A percentile compares a stretch with the other conserved stretches of the same genome.
phyloP scores from a whole-genome alignment of 2,888 invertebrate species.

The Drosophila mayaguana region DNA sequence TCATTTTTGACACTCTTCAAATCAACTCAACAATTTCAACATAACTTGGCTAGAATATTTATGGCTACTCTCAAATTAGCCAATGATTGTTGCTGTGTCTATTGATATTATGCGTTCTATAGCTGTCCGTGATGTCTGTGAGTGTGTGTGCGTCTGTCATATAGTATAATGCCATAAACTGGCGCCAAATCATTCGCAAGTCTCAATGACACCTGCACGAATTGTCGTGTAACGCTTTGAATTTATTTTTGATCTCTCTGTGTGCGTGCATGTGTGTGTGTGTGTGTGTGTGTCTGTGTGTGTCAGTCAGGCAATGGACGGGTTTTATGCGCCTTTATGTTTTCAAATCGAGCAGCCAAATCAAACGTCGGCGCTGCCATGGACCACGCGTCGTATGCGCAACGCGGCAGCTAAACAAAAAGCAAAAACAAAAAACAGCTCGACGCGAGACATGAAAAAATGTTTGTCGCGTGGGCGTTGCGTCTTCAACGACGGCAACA shows the following conservation, averaged over 20 bases:
- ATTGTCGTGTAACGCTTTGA: slow-evolving; percentile 79
- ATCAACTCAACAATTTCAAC: neutral
- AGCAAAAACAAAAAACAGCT: slow-evolving; percentile 15
- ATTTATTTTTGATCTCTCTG: slow-evolving; percentile 38
- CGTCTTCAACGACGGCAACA: slow-evolving; percentile 64
- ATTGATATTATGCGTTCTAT: slow-evolving; percentile 4
- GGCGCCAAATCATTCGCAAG: slow-evolving; percentile 80
- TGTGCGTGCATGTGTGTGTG: slow-evolving; percentile 25
- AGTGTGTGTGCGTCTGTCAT: slow-evolving; percentile 50
- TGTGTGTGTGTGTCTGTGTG: slow-evolving; percentile 14
- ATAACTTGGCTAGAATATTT: slow-evolving; percentile 11
- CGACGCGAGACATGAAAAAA: slow-evolving; percentile 70
- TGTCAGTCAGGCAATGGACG: slow-evolving; percentile 35
- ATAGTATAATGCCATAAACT: slow-evolving; percentile 73
- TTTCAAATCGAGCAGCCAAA: slow-evolving; percentile 56
- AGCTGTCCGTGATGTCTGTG: slow-evolving; percentile 43
- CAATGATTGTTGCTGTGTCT: slow-evolving; percentile 19
- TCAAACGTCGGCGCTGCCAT: slow-evolving; percentile 49
- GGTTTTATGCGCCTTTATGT: slow-evolving; percentile 61
- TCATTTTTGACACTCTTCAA: slow-evolving; percentile 2
- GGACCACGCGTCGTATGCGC: slow-evolving; percentile 78
- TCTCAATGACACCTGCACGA: slow-evolving; percentile 80
- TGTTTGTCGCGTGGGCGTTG: slow-evolving; percentile 80
- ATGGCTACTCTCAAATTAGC: slow-evolving; percentile 9
- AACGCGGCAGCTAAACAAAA: slow-evolving; percentile 53